phyloP scores from a whole-genome alignment of 2,113 vertebrate genomes.

The Austrofundulus limnaeus region DNA sequence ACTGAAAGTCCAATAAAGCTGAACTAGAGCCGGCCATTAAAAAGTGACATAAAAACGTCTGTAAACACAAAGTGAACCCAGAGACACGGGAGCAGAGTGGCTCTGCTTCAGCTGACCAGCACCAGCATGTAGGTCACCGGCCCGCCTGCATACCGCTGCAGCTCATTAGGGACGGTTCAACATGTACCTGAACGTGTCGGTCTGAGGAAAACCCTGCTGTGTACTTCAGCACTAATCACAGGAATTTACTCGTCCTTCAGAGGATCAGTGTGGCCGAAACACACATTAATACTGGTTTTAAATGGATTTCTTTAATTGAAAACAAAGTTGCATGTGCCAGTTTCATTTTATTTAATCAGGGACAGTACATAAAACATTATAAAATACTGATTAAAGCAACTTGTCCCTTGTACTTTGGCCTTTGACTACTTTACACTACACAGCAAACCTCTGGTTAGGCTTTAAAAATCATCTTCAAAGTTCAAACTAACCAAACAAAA shows the following conservation, averaged over 20 bases:
- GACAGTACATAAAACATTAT: too few species aligned
- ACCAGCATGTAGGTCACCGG: slow-evolving; percentile 30
- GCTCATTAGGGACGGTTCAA: slow-evolving; percentile 21
- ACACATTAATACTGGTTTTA: too few species aligned
- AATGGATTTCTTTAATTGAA: too few species aligned
- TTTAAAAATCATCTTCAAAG: not conserved
- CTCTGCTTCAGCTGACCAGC: slow-evolving; percentile 13
- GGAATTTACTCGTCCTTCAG: not conserved
- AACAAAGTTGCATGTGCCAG: too few species aligned
- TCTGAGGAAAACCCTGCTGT: slow-evolving; percentile 10
- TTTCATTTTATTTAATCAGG: too few species aligned
- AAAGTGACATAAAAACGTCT: slow-evolving; percentile 15
- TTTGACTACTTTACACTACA: too few species aligned
- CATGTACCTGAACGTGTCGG: slow-evolving; percentile 1
- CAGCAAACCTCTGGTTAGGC: too few species aligned
- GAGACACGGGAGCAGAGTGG: not conserved
- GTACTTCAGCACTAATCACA: not conserved
- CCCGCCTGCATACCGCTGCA: not conserved
- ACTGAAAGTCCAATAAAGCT: slow-evolving; percentile 22
- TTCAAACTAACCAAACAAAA: too few species aligned
- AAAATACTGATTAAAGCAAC: too few species aligned
- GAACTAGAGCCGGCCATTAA: slow-evolving; percentile 19
- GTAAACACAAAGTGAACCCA: slow-evolving; percentile 13
- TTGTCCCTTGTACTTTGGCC: too few species aligned
- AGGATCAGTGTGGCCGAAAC: not conserved